Evolutionary conservation across 1,140 invertebrate genomes (phyloP).

Genomic region (Phthorimaea operculella): DNA sequence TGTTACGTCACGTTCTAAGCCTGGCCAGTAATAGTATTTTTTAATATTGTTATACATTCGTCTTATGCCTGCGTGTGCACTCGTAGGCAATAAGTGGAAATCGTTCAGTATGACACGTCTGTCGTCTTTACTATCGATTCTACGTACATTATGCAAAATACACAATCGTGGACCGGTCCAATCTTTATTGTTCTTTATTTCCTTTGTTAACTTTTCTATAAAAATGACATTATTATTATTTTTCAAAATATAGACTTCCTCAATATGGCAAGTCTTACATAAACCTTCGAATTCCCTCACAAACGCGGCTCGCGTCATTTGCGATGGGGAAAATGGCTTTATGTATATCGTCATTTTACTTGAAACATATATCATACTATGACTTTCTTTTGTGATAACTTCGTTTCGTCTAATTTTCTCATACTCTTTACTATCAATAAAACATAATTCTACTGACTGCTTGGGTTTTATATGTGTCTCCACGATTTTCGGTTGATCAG

Average conservation of each 20-base stretch:
- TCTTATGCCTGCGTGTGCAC: slow-evolving; percentile 6
- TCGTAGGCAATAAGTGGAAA: slow-evolving; percentile 8
- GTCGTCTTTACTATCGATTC: not conserved
- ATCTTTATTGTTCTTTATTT: slow-evolving; percentile 8
- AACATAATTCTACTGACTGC: slow-evolving; percentile 13
- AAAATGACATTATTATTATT: slow-evolving; percentile 13
- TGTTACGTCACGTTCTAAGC: not conserved
- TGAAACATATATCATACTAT: slow-evolving; percentile 1
- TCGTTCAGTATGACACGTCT: slow-evolving; percentile 5
- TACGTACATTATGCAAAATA: slow-evolving; percentile 1
- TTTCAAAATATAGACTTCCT: slow-evolving; percentile 14
- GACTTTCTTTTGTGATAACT: not conserved
- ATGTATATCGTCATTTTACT: slow-evolving; percentile 9
- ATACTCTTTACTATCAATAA: slow-evolving; percentile 8
- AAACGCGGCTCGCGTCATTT: slow-evolving; percentile 13
- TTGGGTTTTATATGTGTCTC: slow-evolving; percentile 18
- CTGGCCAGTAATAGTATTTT: slow-evolving; percentile 7
- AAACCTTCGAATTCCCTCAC: slow-evolving; percentile 13
- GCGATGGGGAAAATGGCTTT: slow-evolving; percentile 10
- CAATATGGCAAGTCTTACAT: slow-evolving; percentile 7
- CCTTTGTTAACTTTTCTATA: slow-evolving; percentile 11
- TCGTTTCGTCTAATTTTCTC: slow-evolving; percentile 9
- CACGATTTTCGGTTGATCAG: slow-evolving; percentile 26
- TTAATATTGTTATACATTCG: slow-evolving; percentile 6
- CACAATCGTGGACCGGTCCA: slow-evolving; percentile 13